Evolutionary conservation across 2,888 invertebrate species (phyloP).

Genomic region (Itoplectis maculator): DNA sequence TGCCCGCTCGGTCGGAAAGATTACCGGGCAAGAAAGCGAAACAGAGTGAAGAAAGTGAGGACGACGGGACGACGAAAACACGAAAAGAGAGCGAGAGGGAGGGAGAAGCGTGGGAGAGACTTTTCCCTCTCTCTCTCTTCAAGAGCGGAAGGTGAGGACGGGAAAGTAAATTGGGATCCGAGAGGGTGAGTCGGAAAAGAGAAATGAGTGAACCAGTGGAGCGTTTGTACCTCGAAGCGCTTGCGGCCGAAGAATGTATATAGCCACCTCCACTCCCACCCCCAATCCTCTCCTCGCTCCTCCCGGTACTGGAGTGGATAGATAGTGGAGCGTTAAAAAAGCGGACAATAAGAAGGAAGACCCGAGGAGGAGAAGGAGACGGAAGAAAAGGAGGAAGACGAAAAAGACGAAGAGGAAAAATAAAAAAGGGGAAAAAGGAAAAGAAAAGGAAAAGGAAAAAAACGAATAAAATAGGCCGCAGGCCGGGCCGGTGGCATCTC

Average conservation of each 20-base stretch:
- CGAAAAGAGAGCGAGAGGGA: constrained; percentile 11
- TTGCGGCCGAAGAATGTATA: constrained; percentile 43
- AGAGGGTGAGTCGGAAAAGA: constrained; percentile 41
- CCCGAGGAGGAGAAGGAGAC: constrained; percentile 23
- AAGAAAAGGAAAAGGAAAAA: constrained; percentile 34
- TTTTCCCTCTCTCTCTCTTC: no score
- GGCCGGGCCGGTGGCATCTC: constrained; percentile 19
- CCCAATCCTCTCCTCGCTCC: no score
- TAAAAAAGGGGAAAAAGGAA: constrained; percentile 31
- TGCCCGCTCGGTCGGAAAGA: constrained; percentile 61
- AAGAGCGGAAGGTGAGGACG: constrained; percentile 41
- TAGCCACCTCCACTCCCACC: no score
- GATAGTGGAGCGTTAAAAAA: constrained; percentile 27
- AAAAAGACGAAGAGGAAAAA: constrained; percentile 11
- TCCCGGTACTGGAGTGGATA: constrained; percentile 1
- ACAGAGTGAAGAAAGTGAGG: constrained; percentile 28
- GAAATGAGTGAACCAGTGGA: constrained; percentile 56
- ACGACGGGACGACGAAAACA: constrained; percentile 34
- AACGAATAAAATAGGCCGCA: constrained; percentile 48
- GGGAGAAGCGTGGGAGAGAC: no score
- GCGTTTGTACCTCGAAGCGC: constrained; percentile 42
- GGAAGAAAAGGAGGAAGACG: constrained; percentile 11
- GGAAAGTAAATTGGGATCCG: constrained; percentile 53
- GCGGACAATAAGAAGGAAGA: constrained; percentile 45
- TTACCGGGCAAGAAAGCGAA: constrained; percentile 34